phyloP scores from a whole-genome alignment of 2,113 vertebrate genomes.

The Aegotheles bennettii region DNA sequence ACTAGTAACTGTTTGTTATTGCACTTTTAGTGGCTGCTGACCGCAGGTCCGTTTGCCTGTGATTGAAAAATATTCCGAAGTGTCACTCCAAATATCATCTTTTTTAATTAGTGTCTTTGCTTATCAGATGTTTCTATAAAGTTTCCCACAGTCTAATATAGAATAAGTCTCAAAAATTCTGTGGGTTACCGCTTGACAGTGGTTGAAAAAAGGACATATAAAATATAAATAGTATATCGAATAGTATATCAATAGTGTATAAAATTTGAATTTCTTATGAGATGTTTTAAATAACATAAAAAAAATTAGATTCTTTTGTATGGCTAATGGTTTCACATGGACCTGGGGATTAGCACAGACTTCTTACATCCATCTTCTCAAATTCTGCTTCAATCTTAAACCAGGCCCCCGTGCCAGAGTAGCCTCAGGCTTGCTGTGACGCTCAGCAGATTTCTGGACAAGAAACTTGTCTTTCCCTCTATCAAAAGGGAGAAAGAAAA shows the following conservation, averaged over 20 bases:
- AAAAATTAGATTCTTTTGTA: background rate
- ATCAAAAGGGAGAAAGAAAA: background rate
- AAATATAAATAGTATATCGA: no score
- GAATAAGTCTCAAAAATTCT: background rate
- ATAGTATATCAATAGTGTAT: no score
- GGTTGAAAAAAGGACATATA: background rate
- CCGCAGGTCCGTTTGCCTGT: background rate
- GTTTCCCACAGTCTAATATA: background rate
- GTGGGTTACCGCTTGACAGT: background rate
- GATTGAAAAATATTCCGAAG: background rate
- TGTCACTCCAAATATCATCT: background rate
- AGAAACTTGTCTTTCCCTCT: background rate
- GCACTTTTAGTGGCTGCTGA: background rate
- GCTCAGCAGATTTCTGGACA: background rate
- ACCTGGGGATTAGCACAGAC: background rate
- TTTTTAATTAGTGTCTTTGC: background rate
- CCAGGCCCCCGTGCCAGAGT: accelerated
- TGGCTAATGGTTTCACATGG: accelerated
- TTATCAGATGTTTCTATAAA: background rate
- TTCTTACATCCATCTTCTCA: background rate
- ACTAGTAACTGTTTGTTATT: background rate
- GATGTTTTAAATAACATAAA: background rate
- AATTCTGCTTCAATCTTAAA: background rate
- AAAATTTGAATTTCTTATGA: background rate
- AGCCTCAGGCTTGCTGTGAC: background rate